These are phyloP conservation scores for Thaleichthys pacificus DNA, from an alignment of 2,797 vertebrate species.

Conservation along the genomic window DNA sequence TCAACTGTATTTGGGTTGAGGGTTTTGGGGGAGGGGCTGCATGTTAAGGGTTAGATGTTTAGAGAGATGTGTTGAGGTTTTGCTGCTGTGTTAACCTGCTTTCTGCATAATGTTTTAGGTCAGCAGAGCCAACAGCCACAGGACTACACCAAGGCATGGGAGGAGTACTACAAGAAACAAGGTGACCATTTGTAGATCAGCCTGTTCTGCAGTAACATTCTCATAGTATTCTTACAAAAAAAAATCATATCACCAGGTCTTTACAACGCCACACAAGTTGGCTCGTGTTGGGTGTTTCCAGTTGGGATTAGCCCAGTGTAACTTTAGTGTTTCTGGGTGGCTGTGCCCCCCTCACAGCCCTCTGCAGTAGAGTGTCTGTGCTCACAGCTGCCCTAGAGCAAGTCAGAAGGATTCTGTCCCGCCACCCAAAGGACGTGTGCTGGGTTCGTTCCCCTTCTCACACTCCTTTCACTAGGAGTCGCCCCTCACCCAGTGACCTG, in stretches of 20 bases:
- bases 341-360: slow-evolving; percentile 48
- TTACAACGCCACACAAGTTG: no score
- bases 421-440: slow-evolving; percentile 60
- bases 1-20: not conserved
- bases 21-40: not conserved
- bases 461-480: slow-evolving; percentile 7
- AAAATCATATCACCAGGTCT: no score
- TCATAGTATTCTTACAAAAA: no score
- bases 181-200: slow-evolving; percentile 50
- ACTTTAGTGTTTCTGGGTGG: slow-evolving; percentile 43
- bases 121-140: slow-evolving; percentile 82
- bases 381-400: slow-evolving; percentile 68
- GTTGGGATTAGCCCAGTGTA: no score
- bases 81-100: not conserved
- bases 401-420: slow-evolving; percentile 78
- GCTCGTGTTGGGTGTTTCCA: no score
- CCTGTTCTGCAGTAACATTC: no score
- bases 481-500: not conserved
- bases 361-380: slow-evolving; percentile 66
- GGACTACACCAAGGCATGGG: slow-evolving; percentile 85
- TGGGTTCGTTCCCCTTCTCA: slow-evolving; percentile 82
- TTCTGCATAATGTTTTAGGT: slow-evolving; percentile 62
- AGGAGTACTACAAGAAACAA: slow-evolving; percentile 87
- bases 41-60: not conserved
- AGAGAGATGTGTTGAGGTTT: not conserved